phyloP scores from a whole-genome alignment of 2,888 invertebrate species.

The Tribolium freemani region DNA sequence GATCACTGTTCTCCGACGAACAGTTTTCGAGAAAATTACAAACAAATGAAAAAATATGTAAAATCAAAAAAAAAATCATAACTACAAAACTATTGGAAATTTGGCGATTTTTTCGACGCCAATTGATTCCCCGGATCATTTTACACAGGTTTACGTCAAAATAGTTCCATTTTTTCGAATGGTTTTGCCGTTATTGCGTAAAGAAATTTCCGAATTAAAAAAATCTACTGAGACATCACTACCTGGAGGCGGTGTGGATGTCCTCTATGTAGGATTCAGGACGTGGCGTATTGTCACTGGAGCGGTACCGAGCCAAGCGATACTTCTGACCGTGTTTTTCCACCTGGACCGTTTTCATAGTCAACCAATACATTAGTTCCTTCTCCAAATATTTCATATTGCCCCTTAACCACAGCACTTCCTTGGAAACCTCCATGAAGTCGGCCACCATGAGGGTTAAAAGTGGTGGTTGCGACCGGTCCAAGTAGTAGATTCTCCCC shows the following conservation, averaged over 20 bases:
- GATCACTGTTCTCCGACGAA: too few species aligned
- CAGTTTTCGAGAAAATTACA: too few species aligned
- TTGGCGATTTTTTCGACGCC: too few species aligned
- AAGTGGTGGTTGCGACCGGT: slow-evolving; percentile 80
- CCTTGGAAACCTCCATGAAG: slow-evolving; percentile 71
- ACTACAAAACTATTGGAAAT: too few species aligned
- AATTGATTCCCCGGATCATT: too few species aligned
- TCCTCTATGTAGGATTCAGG: slow-evolving; percentile 84
- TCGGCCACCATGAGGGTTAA: slow-evolving; percentile 78
- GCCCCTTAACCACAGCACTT: slow-evolving; percentile 74
- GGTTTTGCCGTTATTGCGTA: too few species aligned
- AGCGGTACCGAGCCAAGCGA: slow-evolving; percentile 74
- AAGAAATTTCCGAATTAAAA: too few species aligned
- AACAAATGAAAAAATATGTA: too few species aligned
- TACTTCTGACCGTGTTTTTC: slow-evolving; percentile 70
- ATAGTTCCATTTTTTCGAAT: too few species aligned
- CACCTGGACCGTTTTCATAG: slow-evolving; percentile 71
- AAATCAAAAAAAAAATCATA: too few species aligned
- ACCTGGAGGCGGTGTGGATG: slow-evolving; percentile 66
- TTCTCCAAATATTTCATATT: slow-evolving; percentile 74
- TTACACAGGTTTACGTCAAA: too few species aligned
- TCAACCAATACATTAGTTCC: slow-evolving; percentile 78
- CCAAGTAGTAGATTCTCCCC: slow-evolving; percentile 81
- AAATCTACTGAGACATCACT: slow-evolving; percentile 53
- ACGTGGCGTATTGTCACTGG: slow-evolving; percentile 76